Evolutionary conservation across 2,797 vertebrate genomes (phyloP).

Genomic region (Hapalemur alaotrensis): DNA sequence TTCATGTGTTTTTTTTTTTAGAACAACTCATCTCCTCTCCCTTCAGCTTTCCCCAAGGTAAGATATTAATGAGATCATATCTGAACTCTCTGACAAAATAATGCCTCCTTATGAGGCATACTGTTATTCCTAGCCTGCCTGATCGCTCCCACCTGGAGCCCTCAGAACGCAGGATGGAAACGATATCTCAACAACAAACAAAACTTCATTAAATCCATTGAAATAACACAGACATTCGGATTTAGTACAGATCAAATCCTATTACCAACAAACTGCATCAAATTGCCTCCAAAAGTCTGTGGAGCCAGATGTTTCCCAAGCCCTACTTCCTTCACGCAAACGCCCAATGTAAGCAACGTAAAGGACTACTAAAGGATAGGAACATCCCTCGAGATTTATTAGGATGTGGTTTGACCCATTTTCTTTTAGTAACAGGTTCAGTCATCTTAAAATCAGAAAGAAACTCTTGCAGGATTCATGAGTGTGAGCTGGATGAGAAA

Average conservation of each 20-base stretch:
- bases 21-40: constrained; percentile 45
- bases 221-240: constrained; percentile 72
- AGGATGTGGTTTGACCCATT: constrained; percentile 29
- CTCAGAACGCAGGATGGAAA: constrained; percentile 16
- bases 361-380: constrained; percentile 30
- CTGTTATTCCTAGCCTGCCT: constrained; percentile 49
- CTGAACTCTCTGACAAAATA: constrained; percentile 61
- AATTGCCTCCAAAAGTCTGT: constrained; percentile 62
- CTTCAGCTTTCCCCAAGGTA: constrained; percentile 68
- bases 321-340: constrained; percentile 69
- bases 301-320: constrained; percentile 67
- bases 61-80: constrained; percentile 65
- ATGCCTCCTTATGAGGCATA: constrained; percentile 40
- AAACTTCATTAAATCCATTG: constrained; percentile 70
- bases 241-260: constrained; percentile 69
- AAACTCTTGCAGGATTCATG: constrained; percentile 7
- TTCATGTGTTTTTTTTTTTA: background rate
- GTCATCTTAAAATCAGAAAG: constrained; percentile 53
- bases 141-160: constrained; percentile 42
- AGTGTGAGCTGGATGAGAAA: constrained; percentile 23
- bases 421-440: constrained; percentile 53
- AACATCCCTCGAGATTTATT: constrained; percentile 49
- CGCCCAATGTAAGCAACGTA: constrained; percentile 31
- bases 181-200: constrained; percentile 55
- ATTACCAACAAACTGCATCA: constrained; percentile 69